A percentile compares a stretch with the other conserved stretches of the same genome.
These are phyloP conservation scores for Penaeus vannamei DNA, from an alignment of 1,140 invertebrate species.

Conservation along the genomic window DNA sequence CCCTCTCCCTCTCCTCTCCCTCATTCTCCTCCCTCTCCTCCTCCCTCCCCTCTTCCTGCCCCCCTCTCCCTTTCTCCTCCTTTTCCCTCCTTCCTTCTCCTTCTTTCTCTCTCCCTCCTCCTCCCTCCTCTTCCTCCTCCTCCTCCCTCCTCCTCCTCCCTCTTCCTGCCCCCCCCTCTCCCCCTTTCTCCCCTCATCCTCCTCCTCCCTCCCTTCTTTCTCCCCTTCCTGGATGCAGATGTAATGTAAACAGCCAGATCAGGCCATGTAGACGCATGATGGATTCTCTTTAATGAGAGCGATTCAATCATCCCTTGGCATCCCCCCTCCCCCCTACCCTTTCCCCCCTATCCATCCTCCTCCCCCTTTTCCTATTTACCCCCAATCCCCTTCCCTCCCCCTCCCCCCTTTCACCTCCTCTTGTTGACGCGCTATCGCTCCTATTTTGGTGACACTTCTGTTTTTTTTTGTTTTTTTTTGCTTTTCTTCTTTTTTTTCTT, in stretches of 20 bases:
- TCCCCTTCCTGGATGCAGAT: constrained; percentile 17
- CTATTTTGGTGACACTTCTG: too few species aligned
- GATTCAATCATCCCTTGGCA: constrained; percentile 27
- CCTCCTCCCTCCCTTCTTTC: neutral
- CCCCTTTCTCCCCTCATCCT: neutral
- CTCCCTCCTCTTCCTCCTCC: neutral
- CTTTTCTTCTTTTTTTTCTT: too few species aligned
- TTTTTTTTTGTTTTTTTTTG: too few species aligned
- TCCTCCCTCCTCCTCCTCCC: neutral
- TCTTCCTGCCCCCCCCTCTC: neutral
- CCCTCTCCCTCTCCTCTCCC: neutral
- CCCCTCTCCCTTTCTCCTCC: too few species aligned
- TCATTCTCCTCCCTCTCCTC: too few species aligned
- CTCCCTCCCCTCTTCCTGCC: neutral
- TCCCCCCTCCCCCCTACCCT: neutral
- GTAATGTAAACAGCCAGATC: constrained; percentile 49
- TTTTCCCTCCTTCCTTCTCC: too few species aligned
- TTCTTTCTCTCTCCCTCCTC: too few species aligned
- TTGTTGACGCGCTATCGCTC: too few species aligned
- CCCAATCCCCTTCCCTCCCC: neutral
- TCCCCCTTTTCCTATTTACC: neutral
- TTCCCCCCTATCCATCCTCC: neutral
- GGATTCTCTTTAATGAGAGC: constrained; percentile 59
- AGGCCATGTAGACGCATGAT: constrained; percentile 48
- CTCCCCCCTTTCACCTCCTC: neutral